These are phyloP conservation scores for Balaenoptera acutorostrata DNA, from an alignment of 2,113 vertebrate species.

Conservation along the genomic window DNA sequence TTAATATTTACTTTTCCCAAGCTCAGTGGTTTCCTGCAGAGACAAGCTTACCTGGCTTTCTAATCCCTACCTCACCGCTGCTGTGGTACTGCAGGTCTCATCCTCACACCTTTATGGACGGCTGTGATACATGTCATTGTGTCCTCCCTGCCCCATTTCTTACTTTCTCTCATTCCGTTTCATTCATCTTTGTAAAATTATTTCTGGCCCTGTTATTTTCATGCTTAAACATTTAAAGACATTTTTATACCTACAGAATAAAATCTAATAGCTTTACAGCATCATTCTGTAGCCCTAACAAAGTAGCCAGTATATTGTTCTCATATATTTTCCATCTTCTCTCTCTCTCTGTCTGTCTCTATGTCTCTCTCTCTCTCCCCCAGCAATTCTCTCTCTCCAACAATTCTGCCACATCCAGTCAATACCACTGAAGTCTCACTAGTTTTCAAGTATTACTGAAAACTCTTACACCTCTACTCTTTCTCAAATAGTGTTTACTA, in stretches of 20 bases:
- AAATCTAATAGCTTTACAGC: neutral
- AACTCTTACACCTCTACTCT: neutral
- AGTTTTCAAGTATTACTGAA: neutral
- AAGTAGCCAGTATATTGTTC: neutral
- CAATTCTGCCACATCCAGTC: neutral
- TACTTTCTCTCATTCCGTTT: neutral
- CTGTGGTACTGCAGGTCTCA: fast-evolving
- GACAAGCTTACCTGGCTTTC: neutral
- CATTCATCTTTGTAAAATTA: neutral
- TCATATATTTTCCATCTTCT: neutral
- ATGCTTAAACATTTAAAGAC: neutral
- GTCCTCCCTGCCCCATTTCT: neutral
- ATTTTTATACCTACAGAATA: neutral
- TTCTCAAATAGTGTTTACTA: neutral
- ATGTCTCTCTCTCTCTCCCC: neutral
- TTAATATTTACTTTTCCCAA: neutral
- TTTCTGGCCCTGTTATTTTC: neutral
- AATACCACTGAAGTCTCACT: neutral
- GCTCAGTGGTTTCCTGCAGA: neutral
- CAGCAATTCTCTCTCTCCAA: too few species aligned
- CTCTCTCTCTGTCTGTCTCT: neutral
- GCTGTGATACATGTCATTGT: neutral
- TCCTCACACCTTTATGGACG: neutral
- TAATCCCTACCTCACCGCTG: neutral
- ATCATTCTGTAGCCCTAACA: neutral